Evolutionary conservation across 2,113 vertebrate species (phyloP), one percentile per base, ranked within the genome.

Genomic region (Apteryx mantelli): DNA sequence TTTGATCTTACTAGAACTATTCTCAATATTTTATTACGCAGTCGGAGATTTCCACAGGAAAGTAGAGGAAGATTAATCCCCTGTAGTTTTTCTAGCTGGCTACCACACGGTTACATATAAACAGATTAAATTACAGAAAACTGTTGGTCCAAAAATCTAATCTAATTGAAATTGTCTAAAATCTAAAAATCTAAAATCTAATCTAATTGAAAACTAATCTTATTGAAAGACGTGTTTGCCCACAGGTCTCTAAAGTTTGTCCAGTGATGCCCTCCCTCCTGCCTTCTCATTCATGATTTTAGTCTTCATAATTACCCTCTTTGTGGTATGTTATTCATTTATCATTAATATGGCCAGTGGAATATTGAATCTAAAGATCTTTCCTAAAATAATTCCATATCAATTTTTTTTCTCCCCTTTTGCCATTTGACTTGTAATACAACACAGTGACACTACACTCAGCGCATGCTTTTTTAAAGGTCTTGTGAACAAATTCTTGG

Each of bases 71-170:
- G 30, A 42, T 5, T 68, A 81, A 81, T 81, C 22, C 63, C 38
- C 50, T 66, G 63, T 24, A 42, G 44, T 77, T 89, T 84, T 92
- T 80, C 48, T 94, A 53, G 34, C 60, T 77, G 52, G 56, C 78
- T 90, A n/a, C 61, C 48, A 44, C 69, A 64, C 85, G 64, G 55
- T 19, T n/a, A 82, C 53, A 87, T 80, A 52, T 64, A 61, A 86
- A 81, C 42, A 93, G 24, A 89, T 65, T 58, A 93, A 92, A 88
- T 80, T 85, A 91, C 36, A 89, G 77, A 64, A 81, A 92, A 79
- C 8, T 80, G 77, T 55, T 50, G 34, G 93, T 65, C 78, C 63
- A 92, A 82, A 88, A 69, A 82, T 36, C 26, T 8, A 18, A 91
- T 82, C 61, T 85, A 40, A 19, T 87, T 42, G 77, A 88, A 91